Base-by-base conservation (phyloP, 30 jellyfish, hydroid and myxozoan species). In the Aurelia aurita complex sp. Pacific region DNA sequence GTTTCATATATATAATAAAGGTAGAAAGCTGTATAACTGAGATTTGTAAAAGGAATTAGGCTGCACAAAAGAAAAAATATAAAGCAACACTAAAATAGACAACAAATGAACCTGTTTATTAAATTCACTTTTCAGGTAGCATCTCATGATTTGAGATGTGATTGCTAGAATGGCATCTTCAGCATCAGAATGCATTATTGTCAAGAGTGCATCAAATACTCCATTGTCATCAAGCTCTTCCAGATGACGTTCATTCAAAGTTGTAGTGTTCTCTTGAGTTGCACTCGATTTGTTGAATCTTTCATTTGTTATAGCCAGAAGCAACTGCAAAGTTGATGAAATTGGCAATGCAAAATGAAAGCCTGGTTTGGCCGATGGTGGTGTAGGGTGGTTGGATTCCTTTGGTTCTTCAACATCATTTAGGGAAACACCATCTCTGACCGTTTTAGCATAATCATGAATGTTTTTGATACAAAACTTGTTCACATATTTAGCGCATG, bases 161-260 rank as follows among this genome's bases (percentile, higher is more conserved):
- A 73, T 34, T 3, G 93, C 87, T 35, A 74, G 12, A 59, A 74
- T 57, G 16, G 92, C 82, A 50, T 74, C 93, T 73, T 84, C 93
- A 18, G 74, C 93, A 73, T 32, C 87, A 64, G 77, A 46, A 7
- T 57, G 23, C 50, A 84, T 33, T 23, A 84, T 53, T 71, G 64
- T 62, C 77, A 84, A 29, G 32, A 84, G 74, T 15, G 82, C 18
- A 43, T 64, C 68, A 33, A 84, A 73, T 34, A 84, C 19, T 62
- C 67, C 82, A 35, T 63, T 46, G 15, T 46, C 57, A 46, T 46
- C 57, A 46, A 46, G 57, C 8, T 46, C 57, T 4, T 46, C 8
- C 57, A 46, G 4, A 46, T 46, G 57, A 46, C 57, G 6, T 46
- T 9, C 57, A 9, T 46, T 9, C 15, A 7, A 46, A 7, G 57